phyloP scores from a whole-genome alignment of 2,113 vertebrate genomes.

The Entomyzon cyanotis region DNA sequence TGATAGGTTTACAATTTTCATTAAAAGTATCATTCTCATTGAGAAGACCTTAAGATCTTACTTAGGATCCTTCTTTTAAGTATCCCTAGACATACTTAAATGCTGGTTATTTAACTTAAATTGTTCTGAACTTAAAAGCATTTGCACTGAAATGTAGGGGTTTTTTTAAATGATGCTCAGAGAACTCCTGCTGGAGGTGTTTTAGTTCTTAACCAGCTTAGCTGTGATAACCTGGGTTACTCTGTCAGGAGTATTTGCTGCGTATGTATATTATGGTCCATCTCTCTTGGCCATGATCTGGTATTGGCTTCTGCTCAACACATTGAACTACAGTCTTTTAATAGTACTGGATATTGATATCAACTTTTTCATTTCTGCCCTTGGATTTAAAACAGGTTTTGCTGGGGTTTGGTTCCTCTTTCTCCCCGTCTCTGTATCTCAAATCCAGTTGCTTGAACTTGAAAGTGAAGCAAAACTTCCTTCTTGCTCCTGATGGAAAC shows the following conservation, averaged over 20 bases:
- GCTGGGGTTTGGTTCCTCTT: not conserved
- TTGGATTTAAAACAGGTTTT: not conserved
- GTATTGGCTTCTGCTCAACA: not conserved
- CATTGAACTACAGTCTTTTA: not conserved
- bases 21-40: not conserved
- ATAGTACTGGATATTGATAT: not conserved
- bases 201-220: not conserved
- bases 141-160: not conserved
- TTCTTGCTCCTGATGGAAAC: not conserved
- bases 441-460: not conserved
- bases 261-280: not conserved
- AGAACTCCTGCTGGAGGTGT: not conserved
- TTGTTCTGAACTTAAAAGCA: not conserved
- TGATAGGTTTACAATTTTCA: not conserved
- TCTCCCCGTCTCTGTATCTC: rapidly evolving
- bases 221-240: not conserved
- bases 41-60: not conserved
- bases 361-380: not conserved
- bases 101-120: not conserved
- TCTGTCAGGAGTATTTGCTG: not conserved
- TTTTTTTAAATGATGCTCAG: not conserved
- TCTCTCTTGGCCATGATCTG: not conserved
- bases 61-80: not conserved
- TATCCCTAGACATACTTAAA: not conserved
- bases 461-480: not conserved